Base-by-base conservation (phyloP, 2,113 vertebrate genomes). In the Uria lomvia region DNA sequence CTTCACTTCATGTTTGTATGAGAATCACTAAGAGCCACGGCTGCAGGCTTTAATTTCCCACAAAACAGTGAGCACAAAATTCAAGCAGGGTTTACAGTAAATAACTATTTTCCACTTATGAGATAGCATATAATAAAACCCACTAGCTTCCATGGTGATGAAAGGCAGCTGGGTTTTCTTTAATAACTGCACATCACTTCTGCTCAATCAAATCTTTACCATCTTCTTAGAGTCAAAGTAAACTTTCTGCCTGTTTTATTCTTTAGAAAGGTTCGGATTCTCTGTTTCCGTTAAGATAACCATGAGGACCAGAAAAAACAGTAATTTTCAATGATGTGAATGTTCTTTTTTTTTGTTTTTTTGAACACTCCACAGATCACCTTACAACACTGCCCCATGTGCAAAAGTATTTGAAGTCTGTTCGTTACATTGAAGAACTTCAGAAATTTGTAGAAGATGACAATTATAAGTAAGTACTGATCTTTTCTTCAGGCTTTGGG, bases 381-480 rank as follows among this genome's bases (percentile, higher is more conserved):
- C 98, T 99, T 83, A 98, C 98, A 77, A 99, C 98, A 11, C 97
- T 99, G 56, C 99, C 99, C 36, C 99, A 99, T 11, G 98, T 99
- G 87, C 99, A 99, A 94, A 99, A 99, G 95, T 99, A 99, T 95
- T 98, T 99, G 95, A 98, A 99, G 97, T 99, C 99, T 4, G 99
- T 99, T 4, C 99, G 98, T 83, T 99, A 99, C 97, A 99, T 99
- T 24, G 99, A 99, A 88, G 99, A 99, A 92, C 99, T 99, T 65
- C 99, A 99, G 95, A 99, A 99, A 96, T 99, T 99, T 92, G 99
- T 99, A 62, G 99, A 99, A 96, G 99, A 99, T 5, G 99, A 99
- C 97, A 99, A 99, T 97, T 99, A 99, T 96, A 99, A 99, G 99
- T 99, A 97, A 98, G 99, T 98, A 55, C 23, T 58, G 5, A 56